These are phyloP conservation scores for Pelecanus crispus DNA, from an alignment of 2,113 vertebrate genomes.

Conservation along the genomic window DNA sequence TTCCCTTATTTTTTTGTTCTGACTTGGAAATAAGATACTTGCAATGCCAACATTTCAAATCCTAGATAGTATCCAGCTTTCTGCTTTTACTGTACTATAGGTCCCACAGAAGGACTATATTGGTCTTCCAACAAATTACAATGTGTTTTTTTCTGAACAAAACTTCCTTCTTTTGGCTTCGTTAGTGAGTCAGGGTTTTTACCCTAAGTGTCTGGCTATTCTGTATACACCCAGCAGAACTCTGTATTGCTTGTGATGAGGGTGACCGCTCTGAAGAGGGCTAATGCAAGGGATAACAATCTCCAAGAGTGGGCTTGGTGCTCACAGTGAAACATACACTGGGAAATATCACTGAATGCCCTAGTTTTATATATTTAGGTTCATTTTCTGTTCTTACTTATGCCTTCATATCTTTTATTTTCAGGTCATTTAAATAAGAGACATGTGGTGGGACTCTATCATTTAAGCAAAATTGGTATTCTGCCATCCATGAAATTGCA, in stretches of 20 bases:
- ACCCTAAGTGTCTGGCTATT: background rate
- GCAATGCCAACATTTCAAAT: background rate
- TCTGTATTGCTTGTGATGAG: background rate
- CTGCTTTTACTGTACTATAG: background rate
- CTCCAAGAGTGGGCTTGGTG: background rate
- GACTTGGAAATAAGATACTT: background rate
- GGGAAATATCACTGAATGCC: background rate
- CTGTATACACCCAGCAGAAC: background rate
- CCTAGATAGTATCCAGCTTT: background rate
- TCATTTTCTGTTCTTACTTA: conserved; percentile 54
- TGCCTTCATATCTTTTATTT: conserved; percentile 58
- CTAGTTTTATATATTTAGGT: conserved; percentile 36
- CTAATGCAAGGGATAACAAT: background rate
- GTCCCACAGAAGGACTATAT: background rate
- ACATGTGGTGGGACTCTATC: conserved; percentile 61
- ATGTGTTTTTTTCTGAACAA: background rate
- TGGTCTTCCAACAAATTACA: background rate
- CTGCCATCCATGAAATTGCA: conserved; percentile 72
- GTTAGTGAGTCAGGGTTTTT: background rate
- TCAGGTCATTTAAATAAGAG: conserved; percentile 68
- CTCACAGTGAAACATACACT: conserved; percentile 14
- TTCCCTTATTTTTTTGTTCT: background rate
- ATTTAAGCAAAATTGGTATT: conserved; percentile 70
- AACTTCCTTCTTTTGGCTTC: background rate
- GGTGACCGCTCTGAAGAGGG: background rate